phyloP scores from a whole-genome alignment of 1,140 invertebrate species.

The Aporrectodea caliginosa region DNA sequence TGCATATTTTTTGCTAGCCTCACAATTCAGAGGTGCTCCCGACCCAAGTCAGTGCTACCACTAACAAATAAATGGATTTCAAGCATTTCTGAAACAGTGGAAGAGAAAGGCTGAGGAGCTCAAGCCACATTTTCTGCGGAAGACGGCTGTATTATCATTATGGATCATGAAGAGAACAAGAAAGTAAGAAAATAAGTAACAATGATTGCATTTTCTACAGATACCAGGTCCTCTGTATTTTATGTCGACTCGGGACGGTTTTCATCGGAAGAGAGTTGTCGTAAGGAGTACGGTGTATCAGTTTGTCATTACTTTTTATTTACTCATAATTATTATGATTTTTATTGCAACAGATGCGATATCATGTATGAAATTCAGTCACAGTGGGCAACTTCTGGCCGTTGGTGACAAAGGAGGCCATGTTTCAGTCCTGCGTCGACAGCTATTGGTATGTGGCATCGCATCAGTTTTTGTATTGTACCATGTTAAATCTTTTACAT shows the following conservation, averaged over 20 bases:
- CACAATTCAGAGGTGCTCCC: no score
- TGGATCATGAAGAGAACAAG: not conserved
- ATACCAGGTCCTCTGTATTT: not conserved
- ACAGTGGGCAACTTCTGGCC: conserved; percentile 95
- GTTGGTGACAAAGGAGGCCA: conserved; percentile 99
- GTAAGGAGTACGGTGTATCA: not conserved
- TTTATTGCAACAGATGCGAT: conserved; percentile 84
- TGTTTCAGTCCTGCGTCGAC: conserved; percentile 97
- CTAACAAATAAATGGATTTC: no score
- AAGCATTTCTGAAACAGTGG: no score
- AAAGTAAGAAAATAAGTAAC: not conserved
- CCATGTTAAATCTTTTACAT: not conserved
- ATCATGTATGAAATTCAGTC: conserved; percentile 99
- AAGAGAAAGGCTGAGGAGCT: no score
- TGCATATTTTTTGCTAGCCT: no score
- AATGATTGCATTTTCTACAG: not conserved
- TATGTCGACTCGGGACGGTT: not conserved
- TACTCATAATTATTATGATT: not conserved
- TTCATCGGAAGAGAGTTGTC: not conserved
- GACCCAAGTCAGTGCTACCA: no score
- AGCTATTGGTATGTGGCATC: conserved; percentile 55
- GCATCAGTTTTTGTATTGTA: not conserved
- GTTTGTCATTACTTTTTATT: not conserved
- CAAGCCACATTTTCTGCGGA: no score
- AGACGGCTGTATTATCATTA: no score